These are phyloP conservation scores for Scolanthus callimorphus DNA, from an alignment of 92 coral and sea anemone genomes.

Conservation along the genomic window DNA sequence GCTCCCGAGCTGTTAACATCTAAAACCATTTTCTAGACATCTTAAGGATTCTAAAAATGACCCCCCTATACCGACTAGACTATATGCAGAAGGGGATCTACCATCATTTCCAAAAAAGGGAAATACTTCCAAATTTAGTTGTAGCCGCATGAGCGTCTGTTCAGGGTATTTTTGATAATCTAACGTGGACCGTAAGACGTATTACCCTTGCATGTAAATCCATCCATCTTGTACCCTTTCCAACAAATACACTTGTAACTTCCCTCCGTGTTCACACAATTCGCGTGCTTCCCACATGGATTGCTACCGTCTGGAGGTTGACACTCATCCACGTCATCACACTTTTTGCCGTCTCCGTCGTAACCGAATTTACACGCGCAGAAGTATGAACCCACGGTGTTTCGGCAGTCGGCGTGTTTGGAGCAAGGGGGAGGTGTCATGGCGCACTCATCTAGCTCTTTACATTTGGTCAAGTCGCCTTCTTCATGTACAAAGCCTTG, in stretches of 20 bases:
- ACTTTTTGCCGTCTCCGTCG: conserved; percentile 12
- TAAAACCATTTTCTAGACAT: no score
- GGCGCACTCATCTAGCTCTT: conserved; percentile 13
- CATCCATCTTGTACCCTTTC: conserved; percentile 14
- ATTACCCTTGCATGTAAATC: no score
- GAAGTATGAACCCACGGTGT: conserved; percentile 14
- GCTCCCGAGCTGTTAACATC: no score
- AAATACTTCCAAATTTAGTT: no score
- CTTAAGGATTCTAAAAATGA: no score
- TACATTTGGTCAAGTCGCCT: background rate
- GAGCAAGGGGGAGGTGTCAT: background rate
- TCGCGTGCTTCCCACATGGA: conserved; percentile 2
- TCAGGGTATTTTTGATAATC: no score
- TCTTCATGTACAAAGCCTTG: background rate
- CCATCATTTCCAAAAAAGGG: no score
- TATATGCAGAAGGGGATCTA: no score
- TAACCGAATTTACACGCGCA: conserved; percentile 9
- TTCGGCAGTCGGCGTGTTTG: conserved; percentile 5
- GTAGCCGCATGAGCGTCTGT: no score
- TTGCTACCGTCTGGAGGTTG: conserved; percentile 2
- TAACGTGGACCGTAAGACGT: no score
- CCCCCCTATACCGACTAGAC: no score
- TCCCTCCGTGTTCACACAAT: conserved; percentile 14
- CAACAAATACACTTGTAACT: conserved; percentile 6
- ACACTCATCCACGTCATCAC: conserved; percentile 23